Base-by-base conservation (phyloP, 2,888 invertebrate genomes). In the Campaea margaritaria region DNA sequence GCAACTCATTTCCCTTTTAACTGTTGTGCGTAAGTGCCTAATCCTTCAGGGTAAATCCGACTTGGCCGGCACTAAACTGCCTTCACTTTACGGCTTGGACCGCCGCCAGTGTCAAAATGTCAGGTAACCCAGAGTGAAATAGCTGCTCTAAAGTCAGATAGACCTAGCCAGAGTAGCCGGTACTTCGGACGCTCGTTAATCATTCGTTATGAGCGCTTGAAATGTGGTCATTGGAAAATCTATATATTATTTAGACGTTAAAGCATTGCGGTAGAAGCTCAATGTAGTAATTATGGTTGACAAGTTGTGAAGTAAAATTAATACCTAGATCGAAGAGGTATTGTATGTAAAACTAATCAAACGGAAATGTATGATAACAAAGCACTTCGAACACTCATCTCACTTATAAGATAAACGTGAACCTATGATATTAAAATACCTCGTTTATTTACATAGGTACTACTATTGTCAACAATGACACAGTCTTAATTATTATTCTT, bases 61-160 rank as follows among this genome's bases (percentile, higher is more conserved):
- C 8, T 42, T 1, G 14, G 10, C 9, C 5, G 16, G 41, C 41
- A 28, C 45, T 31, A 55, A 10, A 55, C 41, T 34, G 43, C 43
- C 51, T 56, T 7, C 45, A 56, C 34, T 55, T 36, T 41, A 43
- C 48, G 28, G 34, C 36, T 49, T 59, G 45, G 53, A 47, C 41
- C 46, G 14, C 15, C 10, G 46, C 47, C 49, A 51, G 57, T 60
- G 57, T 60, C 64, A 60, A 57, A 57, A 56, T 44, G 49, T 57
- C 60, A 64, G 51, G 21, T 53, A 48, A 49, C 31, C 14, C 27
- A 38, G 47, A 36, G 36, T 43, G 46, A 55, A 55, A 51, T 54
- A 38, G 43, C 14, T 27, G 28, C 21, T 49, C 42, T 39, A 39
- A 10, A 45, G 5, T 42, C 50, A 57, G 43, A 48, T 48, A 46